These are phyloP conservation scores for Diplolepis rosae DNA, from an alignment of 2,888 invertebrate species.

Conservation along the genomic window DNA sequence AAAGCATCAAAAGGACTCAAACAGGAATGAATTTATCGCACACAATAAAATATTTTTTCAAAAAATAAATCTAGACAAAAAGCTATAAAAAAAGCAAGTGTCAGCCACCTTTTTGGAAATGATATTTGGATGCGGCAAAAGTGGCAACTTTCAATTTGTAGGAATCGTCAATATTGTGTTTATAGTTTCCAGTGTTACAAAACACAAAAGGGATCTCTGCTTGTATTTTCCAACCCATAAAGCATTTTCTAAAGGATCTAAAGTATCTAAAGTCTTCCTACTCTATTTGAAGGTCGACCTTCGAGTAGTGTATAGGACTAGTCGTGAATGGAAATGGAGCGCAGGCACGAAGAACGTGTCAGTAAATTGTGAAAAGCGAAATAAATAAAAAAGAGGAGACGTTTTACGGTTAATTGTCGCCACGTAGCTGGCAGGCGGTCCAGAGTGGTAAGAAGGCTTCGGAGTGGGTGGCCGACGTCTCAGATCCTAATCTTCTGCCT, in stretches of 20 bases:
- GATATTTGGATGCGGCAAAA: not conserved
- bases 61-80: not conserved
- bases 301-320: not conserved
- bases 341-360: not conserved
- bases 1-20: not conserved
- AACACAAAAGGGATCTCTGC: conserved; percentile 14
- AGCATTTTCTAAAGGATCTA: conserved; percentile 2
- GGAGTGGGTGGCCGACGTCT: conserved; percentile 68
- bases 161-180: conserved; percentile 23
- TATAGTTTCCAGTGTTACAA: conserved; percentile 12
- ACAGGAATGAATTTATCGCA: too few species aligned
- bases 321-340: conserved; percentile 27
- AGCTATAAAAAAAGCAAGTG: not conserved
- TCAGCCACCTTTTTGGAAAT: conserved; percentile 3
- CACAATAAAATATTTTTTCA: not conserved
- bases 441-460: conserved; percentile 49
- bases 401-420: conserved; percentile 70
- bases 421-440: conserved; percentile 53
- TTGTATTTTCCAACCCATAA: not conserved
- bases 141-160: conserved; percentile 5
- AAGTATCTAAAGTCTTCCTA: not conserved
- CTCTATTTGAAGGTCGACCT: conserved; percentile 4
- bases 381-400: conserved; percentile 60
- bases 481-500: conserved; percentile 69
- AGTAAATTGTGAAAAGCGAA: conserved; percentile 46